Conservation (phyloP, 2,113 vertebrate species). For the Orthonyx spaldingii region DNA sequence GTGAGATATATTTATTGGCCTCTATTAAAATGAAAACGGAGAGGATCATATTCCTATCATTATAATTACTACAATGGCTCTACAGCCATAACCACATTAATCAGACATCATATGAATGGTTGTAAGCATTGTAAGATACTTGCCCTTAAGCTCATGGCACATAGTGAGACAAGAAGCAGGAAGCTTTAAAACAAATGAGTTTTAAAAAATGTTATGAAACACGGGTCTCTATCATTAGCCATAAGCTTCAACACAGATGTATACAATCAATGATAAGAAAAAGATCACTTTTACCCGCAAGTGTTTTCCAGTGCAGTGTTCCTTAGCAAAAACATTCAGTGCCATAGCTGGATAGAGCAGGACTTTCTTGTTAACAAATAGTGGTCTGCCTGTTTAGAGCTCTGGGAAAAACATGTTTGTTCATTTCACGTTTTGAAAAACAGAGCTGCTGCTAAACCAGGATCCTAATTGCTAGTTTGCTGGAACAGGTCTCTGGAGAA, state of each 20-base stretch:
- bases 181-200: not conserved
- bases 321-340: not conserved
- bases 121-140: not conserved
- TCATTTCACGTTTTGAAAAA: conserved; percentile 29
- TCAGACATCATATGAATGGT: not conserved
- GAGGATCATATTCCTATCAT: not conserved
- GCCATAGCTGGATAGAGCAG: not conserved
- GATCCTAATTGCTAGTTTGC: conserved; percentile 25
- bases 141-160: not conserved
- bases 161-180: not conserved
- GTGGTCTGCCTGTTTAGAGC: not conserved
- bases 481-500: not conserved
- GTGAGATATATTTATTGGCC: not conserved
- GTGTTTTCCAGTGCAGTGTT: not conserved
- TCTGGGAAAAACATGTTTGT: not conserved
- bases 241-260: not conserved
- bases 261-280: not conserved
- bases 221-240: not conserved
- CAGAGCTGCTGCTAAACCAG: conserved; percentile 18
- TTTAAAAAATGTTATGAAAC: not conserved
- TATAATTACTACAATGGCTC: not conserved
- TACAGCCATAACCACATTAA: conserved; percentile 25
- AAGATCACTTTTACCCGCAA: not conserved
- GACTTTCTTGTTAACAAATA: not conserved
- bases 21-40: conserved; percentile 24